These are phyloP conservation scores for Heliopora coerulea DNA, from an alignment of 92 coral and sea anemone genomes.

Conservation along the genomic window DNA sequence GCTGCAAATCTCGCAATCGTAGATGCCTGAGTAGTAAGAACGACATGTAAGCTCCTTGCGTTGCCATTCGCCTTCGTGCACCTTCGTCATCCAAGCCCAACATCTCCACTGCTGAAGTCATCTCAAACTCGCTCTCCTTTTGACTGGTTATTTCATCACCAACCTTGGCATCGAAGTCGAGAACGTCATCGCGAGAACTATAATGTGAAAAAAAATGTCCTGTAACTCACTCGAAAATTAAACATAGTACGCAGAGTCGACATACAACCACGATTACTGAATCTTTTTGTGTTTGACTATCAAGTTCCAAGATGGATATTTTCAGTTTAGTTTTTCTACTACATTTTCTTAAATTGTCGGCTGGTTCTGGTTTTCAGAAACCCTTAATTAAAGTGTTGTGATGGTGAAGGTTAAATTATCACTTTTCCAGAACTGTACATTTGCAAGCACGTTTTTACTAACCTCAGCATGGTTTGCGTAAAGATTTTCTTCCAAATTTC, in stretches of 20 bases:
- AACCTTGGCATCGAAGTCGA: constrained; percentile 85
- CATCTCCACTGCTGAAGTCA: constrained; percentile 89
- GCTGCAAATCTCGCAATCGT: constrained; percentile 87
- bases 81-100: constrained; percentile 83
- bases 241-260: too few relatives aligned
- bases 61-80: constrained; percentile 70
- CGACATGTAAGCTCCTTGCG: constrained; percentile 96
- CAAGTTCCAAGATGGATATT: too few relatives aligned
- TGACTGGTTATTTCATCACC: constrained; percentile 75
- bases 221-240: too few relatives aligned
- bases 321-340: too few relatives aligned
- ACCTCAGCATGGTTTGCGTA: constrained; percentile 83
- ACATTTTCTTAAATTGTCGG: too few relatives aligned
- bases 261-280: too few relatives aligned
- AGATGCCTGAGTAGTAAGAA: constrained; percentile 86
- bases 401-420: too few relatives aligned
- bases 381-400: too few relatives aligned
- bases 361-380: too few relatives aligned
- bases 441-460: too few relatives aligned
- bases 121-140: constrained; percentile 74
- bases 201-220: constrained; percentile 5
- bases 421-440: too few relatives aligned
- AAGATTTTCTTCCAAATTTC: constrained; percentile 96
- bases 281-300: too few relatives aligned
- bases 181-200: constrained; percentile 73